phyloP scores from a whole-genome alignment of 2,797 vertebrate genomes.

The Paratrypauchen microcephalus region DNA sequence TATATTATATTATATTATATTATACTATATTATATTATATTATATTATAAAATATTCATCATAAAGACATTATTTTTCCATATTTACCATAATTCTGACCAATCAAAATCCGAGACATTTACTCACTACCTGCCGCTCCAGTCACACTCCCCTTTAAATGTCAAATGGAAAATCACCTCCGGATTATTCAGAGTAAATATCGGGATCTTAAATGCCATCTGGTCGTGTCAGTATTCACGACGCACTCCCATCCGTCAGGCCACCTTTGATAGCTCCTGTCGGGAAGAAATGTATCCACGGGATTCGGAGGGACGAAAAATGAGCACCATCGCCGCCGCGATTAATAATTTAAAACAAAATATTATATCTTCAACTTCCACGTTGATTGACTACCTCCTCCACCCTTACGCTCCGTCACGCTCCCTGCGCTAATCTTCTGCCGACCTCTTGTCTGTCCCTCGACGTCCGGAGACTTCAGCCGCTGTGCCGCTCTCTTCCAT shows the following conservation, averaged over 20 bases:
- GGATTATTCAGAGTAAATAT: constrained; percentile 13
- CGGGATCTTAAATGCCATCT: not conserved
- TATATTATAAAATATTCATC: not conserved
- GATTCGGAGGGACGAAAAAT: no score
- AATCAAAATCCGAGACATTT: not conserved
- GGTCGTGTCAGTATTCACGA: not conserved
- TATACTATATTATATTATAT: no score
- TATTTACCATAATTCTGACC: not conserved
- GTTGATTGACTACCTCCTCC: no score
- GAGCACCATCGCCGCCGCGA: no score
- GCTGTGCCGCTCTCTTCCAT: no score
- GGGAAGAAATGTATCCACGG: not conserved
- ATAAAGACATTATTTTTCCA: not conserved
- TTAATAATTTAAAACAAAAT: no score
- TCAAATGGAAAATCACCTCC: constrained; percentile 22
- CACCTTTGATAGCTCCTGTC: not conserved
- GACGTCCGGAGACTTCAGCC: no score
- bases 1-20: no score
- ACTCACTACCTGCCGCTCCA: not conserved
- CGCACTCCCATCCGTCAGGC: not conserved
- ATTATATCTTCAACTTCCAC: no score
- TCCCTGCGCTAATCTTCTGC: no score
- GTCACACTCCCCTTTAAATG: constrained; percentile 15
- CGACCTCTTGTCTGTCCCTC: no score
- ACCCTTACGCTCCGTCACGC: no score